Percentiles rank a stretch among this genome's conserved stretches.
Evolutionary conservation across 2,797 vertebrate species (phyloP).

Genomic region (Hyperoplus immaculatus): DNA sequence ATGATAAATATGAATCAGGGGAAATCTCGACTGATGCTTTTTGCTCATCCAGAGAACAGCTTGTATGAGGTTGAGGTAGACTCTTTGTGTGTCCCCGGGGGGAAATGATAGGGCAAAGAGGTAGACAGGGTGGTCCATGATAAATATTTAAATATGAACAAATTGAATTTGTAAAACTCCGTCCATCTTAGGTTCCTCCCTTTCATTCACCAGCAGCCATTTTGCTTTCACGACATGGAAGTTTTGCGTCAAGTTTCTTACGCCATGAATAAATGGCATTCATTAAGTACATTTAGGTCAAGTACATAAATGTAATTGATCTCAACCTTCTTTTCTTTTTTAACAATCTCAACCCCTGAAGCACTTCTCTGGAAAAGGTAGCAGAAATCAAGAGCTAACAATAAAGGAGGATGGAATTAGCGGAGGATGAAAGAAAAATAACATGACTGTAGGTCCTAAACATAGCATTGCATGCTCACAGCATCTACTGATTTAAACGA

Average conservation of each 20-base stretch:
- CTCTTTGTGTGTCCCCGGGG: slow-evolving; percentile 8
- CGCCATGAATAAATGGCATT: slow-evolving; percentile 47
- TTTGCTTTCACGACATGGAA: slow-evolving; percentile 37
- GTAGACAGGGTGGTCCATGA: slow-evolving; percentile 15
- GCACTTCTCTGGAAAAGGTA: slow-evolving; percentile 73
- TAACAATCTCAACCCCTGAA: slow-evolving; percentile 45
- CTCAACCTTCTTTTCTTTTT: slow-evolving; percentile 17
- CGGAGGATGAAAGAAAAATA: slow-evolving; percentile 52
- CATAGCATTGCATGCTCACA: slow-evolving; percentile 76
- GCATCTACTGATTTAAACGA: slow-evolving; percentile 48
- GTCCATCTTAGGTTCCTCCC: slow-evolving; percentile 31
- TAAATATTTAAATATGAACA: slow-evolving; percentile 61
- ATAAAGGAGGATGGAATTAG: slow-evolving; percentile 46
- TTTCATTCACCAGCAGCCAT: slow-evolving; percentile 50
- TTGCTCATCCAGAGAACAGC: slow-evolving; percentile 73
- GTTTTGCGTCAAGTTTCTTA: slow-evolving; percentile 50
- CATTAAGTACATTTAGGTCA: slow-evolving; percentile 17
- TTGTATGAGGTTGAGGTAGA: slow-evolving; percentile 36
- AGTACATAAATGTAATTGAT: slow-evolving; percentile 23
- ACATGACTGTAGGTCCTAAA: slow-evolving; percentile 53
- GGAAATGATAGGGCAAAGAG: slow-evolving; percentile 40
- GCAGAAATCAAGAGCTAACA: slow-evolving; percentile 53
- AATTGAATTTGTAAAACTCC: slow-evolving; percentile 56
- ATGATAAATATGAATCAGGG: slow-evolving; percentile 34
- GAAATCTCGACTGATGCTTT: slow-evolving; percentile 40